Base-by-base conservation (phyloP, 1,140 invertebrate species). In the Drosophila erecta region DNA sequence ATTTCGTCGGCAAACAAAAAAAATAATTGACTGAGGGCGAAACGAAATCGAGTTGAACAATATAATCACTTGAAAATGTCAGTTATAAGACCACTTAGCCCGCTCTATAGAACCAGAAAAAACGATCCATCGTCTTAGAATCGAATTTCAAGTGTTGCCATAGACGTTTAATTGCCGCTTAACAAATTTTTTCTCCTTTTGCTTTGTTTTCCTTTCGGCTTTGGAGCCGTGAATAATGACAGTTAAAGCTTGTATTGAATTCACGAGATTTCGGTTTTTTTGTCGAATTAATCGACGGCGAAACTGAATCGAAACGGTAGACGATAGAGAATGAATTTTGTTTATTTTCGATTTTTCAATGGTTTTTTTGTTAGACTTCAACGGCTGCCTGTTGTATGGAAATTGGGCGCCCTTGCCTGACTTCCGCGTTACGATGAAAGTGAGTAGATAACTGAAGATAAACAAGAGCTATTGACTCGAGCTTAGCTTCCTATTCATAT, bases 21-120 rank as follows among this genome's bases (percentile, higher is more conserved):
- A 76, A 76, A 75, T 57, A 76, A 58, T 38, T 46, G 41, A 24
- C 40, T 22, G 27, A 67, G 22, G 57, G 15, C 24, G 27, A 62
- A 46, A 40, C 44, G 38, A 41, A 67, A 64, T 27, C 46, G 59
- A 49, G 24, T 64, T 38, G 37, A 67, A 65, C 64, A 70, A 49
- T 66, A 75, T 46, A 76, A 76, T 76, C 72, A 76, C 72, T 76
- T 76, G 71, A 76, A 57, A 76, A 76, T 76, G 72, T 65, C 72
- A 76, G 72, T 53, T 76, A 75, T 62, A 55, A 74, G 58, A 74
- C 69, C 44, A 50, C 49, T 54, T 40, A 17, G 46, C 27, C 56
- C 20, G 22, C 41, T 41, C 15, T 17, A 72, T 41, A 30, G 33
- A 72, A 30, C 49, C 3, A 17, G 20, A 22, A 69, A 40, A 70